These are phyloP conservation scores for Erythrocebus patas DNA, from an alignment of 2,113 vertebrate species.

Conservation along the genomic window DNA sequence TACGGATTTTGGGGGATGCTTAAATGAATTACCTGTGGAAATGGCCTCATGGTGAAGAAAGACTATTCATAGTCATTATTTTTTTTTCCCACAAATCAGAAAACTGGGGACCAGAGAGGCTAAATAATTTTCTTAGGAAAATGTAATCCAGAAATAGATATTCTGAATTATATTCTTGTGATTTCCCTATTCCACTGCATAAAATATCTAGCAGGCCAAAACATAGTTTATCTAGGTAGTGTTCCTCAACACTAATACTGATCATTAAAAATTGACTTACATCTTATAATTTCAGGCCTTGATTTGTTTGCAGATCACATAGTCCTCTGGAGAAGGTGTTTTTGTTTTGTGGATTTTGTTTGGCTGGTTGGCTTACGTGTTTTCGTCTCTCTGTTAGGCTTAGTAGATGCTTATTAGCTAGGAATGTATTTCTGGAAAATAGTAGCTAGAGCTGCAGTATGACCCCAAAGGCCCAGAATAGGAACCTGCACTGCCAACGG, in stretches of 20 bases:
- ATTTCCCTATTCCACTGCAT: not conserved
- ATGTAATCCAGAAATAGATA: not conserved
- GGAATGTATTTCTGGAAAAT: not conserved
- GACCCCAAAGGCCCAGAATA: not conserved
- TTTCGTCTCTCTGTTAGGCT: not conserved
- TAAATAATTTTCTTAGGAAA: not conserved
- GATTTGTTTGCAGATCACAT: not conserved
- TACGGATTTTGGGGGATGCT: too few relatives aligned
- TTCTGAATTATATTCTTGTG: not conserved
- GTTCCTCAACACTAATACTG: not conserved
- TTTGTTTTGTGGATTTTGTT: not conserved
- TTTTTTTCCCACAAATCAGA: not conserved
- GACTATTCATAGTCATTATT: not conserved
- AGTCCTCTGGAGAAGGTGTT: not conserved
- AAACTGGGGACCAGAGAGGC: not conserved
- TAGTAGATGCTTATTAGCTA: not conserved
- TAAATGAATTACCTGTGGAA: too few relatives aligned
- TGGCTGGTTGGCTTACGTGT: not conserved
- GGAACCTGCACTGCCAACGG: not conserved
- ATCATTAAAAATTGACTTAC: not conserved
- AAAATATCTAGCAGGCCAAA: not conserved
- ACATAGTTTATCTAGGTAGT: not conserved
- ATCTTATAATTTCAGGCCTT: not conserved
- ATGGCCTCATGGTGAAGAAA: not conserved
- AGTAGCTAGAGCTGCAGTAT: not conserved